Base-by-base conservation (phyloP, 1,140 invertebrate species). In the Myzus persicae region DNA sequence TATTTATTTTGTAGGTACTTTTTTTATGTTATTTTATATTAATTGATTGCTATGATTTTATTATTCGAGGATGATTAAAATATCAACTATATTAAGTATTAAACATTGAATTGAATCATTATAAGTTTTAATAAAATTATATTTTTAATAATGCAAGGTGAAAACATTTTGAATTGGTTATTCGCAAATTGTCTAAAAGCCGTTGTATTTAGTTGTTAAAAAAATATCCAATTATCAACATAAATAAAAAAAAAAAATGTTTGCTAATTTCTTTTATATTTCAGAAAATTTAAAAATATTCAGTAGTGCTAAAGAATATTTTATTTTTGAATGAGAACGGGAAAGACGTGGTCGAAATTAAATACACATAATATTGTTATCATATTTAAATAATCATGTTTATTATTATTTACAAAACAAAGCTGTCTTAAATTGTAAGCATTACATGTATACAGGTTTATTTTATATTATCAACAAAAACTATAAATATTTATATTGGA, bases 381-480 rank as follows among this genome's bases (percentile, higher is more conserved):
- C 38, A 38, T 90, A 90, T 59, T 54, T 90, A 42, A 40, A 90
- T 90, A 90, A 59, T 90, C 51, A 40, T 59, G 40, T 90, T 42
- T 90, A 59, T 90, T 59, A 90, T 90, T 90, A 90, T 90, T 59
- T 90, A 90, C 89, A 90, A 90, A 90, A 90, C 88, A 59, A 90
- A 90, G 51, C 89, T 40, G 89, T 59, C 89, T 59, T 89, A 89
- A 59, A 90, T 40, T 38, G 24, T 90, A 90, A 90, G 87, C 46
- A 38, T 89, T 89, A 51, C 44, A 90, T 89, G 46, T 89, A 51
- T 89, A 89, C 46, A 89, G 44, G 87, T 89, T 54, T 59, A 90
- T 89, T 40, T 90, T 2, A 54, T 48, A 89, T 89, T 26, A 51
- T 90, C 9, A 59, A 90, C 89, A 38, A 48, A 89, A 89, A 51